phyloP scores from a whole-genome alignment of 2,113 vertebrate genomes.

The Pseudonaja textilis region DNA sequence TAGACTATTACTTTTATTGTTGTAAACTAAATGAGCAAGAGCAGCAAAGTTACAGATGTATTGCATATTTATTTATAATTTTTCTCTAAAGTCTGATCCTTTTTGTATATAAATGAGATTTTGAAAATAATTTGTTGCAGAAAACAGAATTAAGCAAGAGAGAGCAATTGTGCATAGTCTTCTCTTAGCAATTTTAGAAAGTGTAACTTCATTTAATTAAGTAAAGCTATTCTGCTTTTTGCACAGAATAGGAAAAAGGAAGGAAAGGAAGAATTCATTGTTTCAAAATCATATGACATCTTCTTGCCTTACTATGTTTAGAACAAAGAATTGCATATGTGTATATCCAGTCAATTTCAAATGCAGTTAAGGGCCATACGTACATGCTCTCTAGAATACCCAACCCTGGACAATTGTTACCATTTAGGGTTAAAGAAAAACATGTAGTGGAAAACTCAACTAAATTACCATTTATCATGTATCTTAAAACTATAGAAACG shows the following conservation, averaged over 20 bases:
- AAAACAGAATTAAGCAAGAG: neutral
- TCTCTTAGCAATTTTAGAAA: neutral
- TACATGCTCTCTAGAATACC: slow-evolving; percentile 19
- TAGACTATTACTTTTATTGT: neutral
- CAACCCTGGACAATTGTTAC: slow-evolving; percentile 31
- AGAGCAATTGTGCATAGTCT: neutral
- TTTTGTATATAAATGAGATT: neutral
- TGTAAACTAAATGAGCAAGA: neutral
- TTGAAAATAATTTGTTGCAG: slow-evolving; percentile 1
- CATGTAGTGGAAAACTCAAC: slow-evolving; percentile 33
- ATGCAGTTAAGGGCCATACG: slow-evolving; percentile 45
- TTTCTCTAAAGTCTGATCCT: slow-evolving; percentile 11
- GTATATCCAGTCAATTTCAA: neutral
- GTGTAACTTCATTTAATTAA: neutral
- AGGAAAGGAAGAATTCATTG: neutral
- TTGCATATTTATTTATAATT: neutral
- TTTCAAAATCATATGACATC: slow-evolving; percentile 36
- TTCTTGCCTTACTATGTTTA: neutral
- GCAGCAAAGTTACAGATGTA: neutral
- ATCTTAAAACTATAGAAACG: neutral
- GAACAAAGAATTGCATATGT: slow-evolving; percentile 10
- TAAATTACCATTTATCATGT: slow-evolving; percentile 14
- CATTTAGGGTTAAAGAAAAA: slow-evolving; percentile 45
- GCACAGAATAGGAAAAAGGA: slow-evolving; percentile 9
- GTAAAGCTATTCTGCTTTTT: slow-evolving; percentile 34